Conservation (phyloP, 2,113 vertebrate genomes). For the Sylvilagus bachmani region DNA sequence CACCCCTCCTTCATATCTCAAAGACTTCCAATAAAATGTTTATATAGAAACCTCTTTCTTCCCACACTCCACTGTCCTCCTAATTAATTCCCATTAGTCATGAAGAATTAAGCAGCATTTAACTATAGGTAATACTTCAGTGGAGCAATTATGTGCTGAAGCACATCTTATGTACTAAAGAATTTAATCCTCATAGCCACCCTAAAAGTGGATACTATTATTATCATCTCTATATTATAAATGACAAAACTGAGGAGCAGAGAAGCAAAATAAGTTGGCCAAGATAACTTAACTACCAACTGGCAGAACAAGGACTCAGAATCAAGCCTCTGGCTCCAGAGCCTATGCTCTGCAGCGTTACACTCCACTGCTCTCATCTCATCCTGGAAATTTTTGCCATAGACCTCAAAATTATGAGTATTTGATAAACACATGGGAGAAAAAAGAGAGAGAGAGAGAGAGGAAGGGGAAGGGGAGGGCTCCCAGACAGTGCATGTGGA, state of each 20-base stretch:
- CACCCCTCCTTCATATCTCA: background rate
- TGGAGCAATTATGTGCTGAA: background rate
- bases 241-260: background rate
- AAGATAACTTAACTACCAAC: background rate
- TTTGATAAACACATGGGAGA: conserved; percentile 8
- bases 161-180: background rate
- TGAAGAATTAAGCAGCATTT: conserved; percentile 31
- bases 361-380: background rate
- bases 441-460: background rate
- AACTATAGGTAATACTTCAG: background rate
- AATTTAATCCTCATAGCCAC: conserved; percentile 3
- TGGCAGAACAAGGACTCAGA: background rate
- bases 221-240: background rate
- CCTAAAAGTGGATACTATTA: background rate
- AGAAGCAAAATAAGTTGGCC: background rate
- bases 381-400: background rate
- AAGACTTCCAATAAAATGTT: background rate
- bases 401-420: background rate
- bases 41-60: conserved; percentile 45
- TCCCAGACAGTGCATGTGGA: background rate
- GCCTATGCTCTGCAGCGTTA: background rate
- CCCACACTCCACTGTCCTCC: background rate
- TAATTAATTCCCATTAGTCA: conserved; percentile 28
- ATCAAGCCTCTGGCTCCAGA: background rate
- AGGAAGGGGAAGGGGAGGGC: background rate